These are phyloP conservation scores for Drosophila cognata DNA, from an alignment of 2,888 invertebrate genomes.

Conservation along the genomic window DNA sequence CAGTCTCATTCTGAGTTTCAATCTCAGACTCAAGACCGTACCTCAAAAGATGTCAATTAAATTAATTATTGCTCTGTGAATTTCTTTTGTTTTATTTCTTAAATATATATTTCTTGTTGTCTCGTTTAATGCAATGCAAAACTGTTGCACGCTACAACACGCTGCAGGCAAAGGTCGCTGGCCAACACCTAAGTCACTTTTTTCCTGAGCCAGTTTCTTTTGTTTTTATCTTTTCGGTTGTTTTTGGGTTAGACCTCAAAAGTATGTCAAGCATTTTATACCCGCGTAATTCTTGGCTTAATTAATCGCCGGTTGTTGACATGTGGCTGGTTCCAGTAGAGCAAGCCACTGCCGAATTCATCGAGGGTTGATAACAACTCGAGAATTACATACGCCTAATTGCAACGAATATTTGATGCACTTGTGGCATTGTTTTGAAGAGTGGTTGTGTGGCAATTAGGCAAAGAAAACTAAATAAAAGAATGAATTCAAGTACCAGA, in stretches of 20 bases:
- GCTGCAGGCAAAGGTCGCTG: conserved; percentile 56
- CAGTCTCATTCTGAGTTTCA: conserved; percentile 23
- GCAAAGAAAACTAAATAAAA: not conserved
- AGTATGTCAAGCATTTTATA: conserved; percentile 83
- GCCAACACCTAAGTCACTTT: conserved; percentile 64
- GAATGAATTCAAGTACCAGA: accelerated
- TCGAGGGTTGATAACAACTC: conserved; percentile 68
- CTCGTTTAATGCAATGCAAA: conserved; percentile 77
- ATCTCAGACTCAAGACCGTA: conserved; percentile 59
- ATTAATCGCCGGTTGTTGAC: conserved; percentile 76
- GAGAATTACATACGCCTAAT: not conserved
- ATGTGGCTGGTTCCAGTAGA: conserved; percentile 77
- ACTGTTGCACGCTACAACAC: conserved; percentile 56
- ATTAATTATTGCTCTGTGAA: conserved; percentile 82
- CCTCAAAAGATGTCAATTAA: conserved; percentile 84
- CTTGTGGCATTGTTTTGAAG: conserved; percentile 5
- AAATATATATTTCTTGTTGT: conserved; percentile 11
- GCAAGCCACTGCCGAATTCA: conserved; percentile 55
- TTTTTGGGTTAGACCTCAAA: conserved; percentile 61
- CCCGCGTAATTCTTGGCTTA: conserved; percentile 83
- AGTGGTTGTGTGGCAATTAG: not conserved
- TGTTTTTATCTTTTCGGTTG: conserved; percentile 10
- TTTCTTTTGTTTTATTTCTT: conserved; percentile 47
- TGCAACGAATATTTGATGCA: conserved; percentile 29
- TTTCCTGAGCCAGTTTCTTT: conserved; percentile 42